These are phyloP conservation scores for Drosophila melanogaster DNA, from an alignment of 1,140 invertebrate species.

Conservation along the genomic window DNA sequence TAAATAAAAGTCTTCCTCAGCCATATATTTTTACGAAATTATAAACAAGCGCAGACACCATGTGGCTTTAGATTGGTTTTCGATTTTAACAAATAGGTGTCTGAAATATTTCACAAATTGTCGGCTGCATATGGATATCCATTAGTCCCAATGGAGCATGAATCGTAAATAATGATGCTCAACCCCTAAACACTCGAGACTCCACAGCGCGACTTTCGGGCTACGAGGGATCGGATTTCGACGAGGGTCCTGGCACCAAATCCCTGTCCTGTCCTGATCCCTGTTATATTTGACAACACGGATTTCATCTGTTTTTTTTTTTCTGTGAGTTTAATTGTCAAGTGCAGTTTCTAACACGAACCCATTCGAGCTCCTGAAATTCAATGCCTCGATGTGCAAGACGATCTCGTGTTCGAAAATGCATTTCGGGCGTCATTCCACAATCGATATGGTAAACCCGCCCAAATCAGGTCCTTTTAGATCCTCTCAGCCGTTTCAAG, in stretches of 20 bases:
- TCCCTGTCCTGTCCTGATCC: slow-evolving; percentile 38
- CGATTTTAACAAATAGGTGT: slow-evolving; percentile 48
- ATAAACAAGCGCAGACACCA: slow-evolving; percentile 5
- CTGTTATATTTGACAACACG: slow-evolving; percentile 75
- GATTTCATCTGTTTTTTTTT: slow-evolving; percentile 23
- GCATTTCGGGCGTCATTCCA: slow-evolving; percentile 29
- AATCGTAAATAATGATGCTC: slow-evolving; percentile 40
- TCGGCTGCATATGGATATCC: slow-evolving; percentile 45
- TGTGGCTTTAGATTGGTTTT: slow-evolving; percentile 35
- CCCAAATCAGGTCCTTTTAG: slow-evolving; percentile 31
- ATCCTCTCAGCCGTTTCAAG: slow-evolving; percentile 56
- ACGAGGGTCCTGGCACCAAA: slow-evolving; percentile 33
- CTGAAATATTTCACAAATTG: slow-evolving; percentile 45
- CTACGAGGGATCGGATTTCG: slow-evolving; percentile 57
- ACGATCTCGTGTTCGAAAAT: slow-evolving; percentile 52
- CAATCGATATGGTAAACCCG: slow-evolving; percentile 24
- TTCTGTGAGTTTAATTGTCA: slow-evolving; percentile 58
- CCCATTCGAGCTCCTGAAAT: slow-evolving; percentile 47
- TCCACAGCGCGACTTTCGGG: slow-evolving; percentile 31
- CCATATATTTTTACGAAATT: neutral
- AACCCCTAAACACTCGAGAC: slow-evolving; percentile 45
- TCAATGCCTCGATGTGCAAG: slow-evolving; percentile 53
- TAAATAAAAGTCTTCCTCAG: neutral
- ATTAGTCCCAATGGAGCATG: slow-evolving; percentile 50
- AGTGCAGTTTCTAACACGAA: slow-evolving; percentile 67